phyloP scores from a whole-genome alignment of 2,797 vertebrate species.

The Stomatorhinus walkeri region DNA sequence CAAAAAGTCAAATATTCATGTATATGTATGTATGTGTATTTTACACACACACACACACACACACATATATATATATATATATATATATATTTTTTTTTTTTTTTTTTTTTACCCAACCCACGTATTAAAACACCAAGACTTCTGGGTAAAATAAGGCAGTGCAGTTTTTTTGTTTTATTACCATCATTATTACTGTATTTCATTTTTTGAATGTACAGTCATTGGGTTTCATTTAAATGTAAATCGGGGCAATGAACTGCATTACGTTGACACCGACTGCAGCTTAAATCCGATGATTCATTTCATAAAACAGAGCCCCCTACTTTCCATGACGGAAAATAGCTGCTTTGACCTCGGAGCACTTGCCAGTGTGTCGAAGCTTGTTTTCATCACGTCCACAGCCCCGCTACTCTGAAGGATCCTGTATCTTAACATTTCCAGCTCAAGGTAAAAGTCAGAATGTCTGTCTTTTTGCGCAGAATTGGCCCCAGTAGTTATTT shows the following conservation, averaged over 20 bases:
- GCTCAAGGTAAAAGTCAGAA: not conserved
- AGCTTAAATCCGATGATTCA: constrained; percentile 56
- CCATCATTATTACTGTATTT: constrained; percentile 61
- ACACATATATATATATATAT: constrained; percentile 25
- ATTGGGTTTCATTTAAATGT: constrained; percentile 75
- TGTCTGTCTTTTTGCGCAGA: not conserved
- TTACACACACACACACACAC: constrained; percentile 24
- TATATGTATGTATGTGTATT: not conserved
- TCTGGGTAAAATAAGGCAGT: constrained; percentile 44
- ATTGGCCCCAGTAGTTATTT: not conserved
- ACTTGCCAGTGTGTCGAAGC: constrained; percentile 24
- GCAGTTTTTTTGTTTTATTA: constrained; percentile 64
- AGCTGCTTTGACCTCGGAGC: constrained; percentile 53
- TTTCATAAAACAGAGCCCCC: constrained; percentile 45
- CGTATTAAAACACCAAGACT: constrained; percentile 38
- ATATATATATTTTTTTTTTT: too few relatives aligned
- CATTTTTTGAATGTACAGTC: constrained; percentile 58
- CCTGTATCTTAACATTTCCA: not conserved
- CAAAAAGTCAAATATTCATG: not conserved
- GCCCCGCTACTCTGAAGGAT: not conserved
- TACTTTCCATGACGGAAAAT: constrained; percentile 47
- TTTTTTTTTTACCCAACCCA: constrained; percentile 17
- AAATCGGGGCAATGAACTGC: constrained; percentile 60
- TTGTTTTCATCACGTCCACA: constrained; percentile 12
- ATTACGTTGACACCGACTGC: constrained; percentile 45